Evolutionary conservation across 2,888 invertebrate species (phyloP).

Genomic region (Harpagoxenus sublaevis): DNA sequence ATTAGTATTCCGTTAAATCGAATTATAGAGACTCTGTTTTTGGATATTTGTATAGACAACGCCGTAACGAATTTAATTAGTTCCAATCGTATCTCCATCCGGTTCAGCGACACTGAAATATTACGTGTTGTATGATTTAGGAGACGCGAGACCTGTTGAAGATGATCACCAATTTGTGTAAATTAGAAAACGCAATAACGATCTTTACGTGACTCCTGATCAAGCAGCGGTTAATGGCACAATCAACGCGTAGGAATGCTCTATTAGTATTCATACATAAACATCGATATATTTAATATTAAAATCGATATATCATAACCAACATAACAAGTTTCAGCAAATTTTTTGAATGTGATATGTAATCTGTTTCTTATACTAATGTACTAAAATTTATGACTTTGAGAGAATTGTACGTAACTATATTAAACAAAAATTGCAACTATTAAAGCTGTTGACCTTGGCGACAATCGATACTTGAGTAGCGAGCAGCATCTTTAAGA

Average conservation of each 20-base stretch:
- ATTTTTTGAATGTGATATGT: background rate
- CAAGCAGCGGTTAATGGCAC: background rate
- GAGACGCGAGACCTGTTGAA: background rate
- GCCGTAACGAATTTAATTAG: slow-evolving; percentile 14
- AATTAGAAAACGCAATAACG: background rate
- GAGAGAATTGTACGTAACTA: background rate
- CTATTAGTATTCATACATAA: background rate
- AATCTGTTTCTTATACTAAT: background rate
- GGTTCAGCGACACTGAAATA: slow-evolving; percentile 3
- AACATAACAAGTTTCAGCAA: background rate
- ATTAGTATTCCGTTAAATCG: slow-evolving; percentile 14
- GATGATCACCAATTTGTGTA: slow-evolving; percentile 10
- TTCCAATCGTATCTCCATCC: background rate
- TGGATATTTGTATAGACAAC: background rate
- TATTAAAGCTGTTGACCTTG: background rate
- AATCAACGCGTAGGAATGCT: background rate
- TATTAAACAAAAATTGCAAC: background rate
- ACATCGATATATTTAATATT: background rate
- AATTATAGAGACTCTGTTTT: background rate
- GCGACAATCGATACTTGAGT: background rate
- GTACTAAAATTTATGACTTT: background rate
- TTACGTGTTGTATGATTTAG: slow-evolving; percentile 1
- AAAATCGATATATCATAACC: slow-evolving; percentile 16
- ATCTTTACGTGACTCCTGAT: background rate
- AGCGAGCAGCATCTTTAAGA: background rate